Base-by-base conservation (phyloP, 2,113 vertebrate species). In the Indicator maculatus region DNA sequence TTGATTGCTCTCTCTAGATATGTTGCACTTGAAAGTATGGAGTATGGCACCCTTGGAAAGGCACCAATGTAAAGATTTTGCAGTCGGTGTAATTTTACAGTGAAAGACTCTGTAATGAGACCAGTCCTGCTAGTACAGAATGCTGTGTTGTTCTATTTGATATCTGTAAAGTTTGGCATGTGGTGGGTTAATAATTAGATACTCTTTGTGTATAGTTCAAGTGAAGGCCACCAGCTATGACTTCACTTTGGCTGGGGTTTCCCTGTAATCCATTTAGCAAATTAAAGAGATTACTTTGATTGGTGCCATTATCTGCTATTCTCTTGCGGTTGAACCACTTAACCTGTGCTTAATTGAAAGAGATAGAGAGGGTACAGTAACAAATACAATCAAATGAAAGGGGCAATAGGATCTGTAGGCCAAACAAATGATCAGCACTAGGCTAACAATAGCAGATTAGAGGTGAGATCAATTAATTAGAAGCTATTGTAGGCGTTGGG, bases 311-410 rank as follows among this genome's bases (percentile, higher is more conserved):
- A 98, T 98, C 98, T 98, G 97, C 97, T 98, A 97, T 98, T 98
- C 98, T 98, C 98, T 98, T 98, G 96, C 63, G 97, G 98, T 98
- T 98, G 98, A 98, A 98, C 98, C 98, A 98, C 98, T 98, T 98
- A 98, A 98, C 98, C 98, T 98, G 98, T 98, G 97, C 98, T 98
- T 98, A 98, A 98, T 98, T 98, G 98, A 98, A 98, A 98, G 98
- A 98, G 98, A 98, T 98, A 98, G 98, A 98, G 97, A 98, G 98
- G 97, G 97, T 98, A 98, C 98, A 98, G 98, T 98, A 98, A 98
- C 98, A 98, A 98, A 98, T 98, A 98, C 97, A 98, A 98, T 98
- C 98, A 98, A 97, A 98, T 98, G 96, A 97, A 98, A 98, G 97
- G 97, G 97, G 97, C 98, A 98, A 97, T 98, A 98, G 97, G 98